A percentile compares a stretch with the other conserved stretches of the same genome.
Conservation (phyloP, 2,888 invertebrate species). For the Mesochorus sp. region DNA sequence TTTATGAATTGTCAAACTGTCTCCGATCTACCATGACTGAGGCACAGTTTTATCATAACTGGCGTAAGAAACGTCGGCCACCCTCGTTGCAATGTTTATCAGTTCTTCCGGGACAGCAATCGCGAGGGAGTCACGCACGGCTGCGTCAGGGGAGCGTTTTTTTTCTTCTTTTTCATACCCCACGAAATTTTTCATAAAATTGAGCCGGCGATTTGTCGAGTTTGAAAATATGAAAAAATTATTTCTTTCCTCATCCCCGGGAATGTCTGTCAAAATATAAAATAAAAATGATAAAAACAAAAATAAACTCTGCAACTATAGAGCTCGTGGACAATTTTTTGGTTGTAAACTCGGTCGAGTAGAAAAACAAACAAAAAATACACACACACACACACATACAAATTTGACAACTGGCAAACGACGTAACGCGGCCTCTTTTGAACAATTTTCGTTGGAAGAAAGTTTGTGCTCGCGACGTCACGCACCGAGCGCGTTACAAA, state of each 20-base stretch:
- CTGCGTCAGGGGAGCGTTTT: not conserved
- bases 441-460: slow-evolving; percentile 16
- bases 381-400: too few relatives aligned
- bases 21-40: slow-evolving; percentile 4
- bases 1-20: too few relatives aligned
- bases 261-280: too few relatives aligned
- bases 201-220: too few relatives aligned
- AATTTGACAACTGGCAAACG: not conserved
- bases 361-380: too few relatives aligned
- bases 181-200: not conserved
- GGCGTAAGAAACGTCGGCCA: slow-evolving; percentile 15
- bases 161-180: too few relatives aligned
- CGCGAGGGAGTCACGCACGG: not conserved
- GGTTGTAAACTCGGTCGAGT: too few relatives aligned
- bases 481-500: slow-evolving; percentile 67
- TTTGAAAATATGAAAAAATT: too few relatives aligned
- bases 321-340: too few relatives aligned
- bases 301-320: too few relatives aligned
- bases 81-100: slow-evolving; percentile 34
- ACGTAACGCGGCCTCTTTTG: not conserved
- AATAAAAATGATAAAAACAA: too few relatives aligned
- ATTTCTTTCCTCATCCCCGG: too few relatives aligned
- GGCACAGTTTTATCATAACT: not conserved
- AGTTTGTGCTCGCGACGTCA: slow-evolving; percentile 52
- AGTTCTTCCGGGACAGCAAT: slow-evolving; percentile 19